Conservation (phyloP, 2,113 vertebrate species). For the Equus przewalskii region DNA sequence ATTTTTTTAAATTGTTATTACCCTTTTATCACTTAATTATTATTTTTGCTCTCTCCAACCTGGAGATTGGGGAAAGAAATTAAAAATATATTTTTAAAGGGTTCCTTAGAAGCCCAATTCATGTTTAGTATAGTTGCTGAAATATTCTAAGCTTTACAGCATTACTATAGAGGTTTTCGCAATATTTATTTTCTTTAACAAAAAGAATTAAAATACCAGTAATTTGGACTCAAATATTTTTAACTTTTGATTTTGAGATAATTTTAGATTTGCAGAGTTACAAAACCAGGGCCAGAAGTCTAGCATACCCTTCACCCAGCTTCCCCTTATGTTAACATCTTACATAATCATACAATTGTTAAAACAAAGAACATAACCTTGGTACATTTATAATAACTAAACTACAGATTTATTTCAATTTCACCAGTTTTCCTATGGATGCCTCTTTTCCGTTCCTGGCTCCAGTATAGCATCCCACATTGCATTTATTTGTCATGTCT, state of each 20-base stretch:
- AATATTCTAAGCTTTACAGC: background rate
- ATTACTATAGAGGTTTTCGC: background rate
- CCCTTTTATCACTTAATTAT: background rate
- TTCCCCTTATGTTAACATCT: background rate
- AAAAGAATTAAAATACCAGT: background rate
- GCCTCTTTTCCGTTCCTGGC: background rate
- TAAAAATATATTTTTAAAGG: background rate
- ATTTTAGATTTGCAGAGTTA: background rate
- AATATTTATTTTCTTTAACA: background rate
- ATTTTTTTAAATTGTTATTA: background rate
- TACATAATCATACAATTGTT: background rate
- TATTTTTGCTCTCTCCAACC: background rate
- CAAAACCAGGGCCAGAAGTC: background rate
- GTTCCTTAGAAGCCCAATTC: background rate
- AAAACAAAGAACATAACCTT: background rate
- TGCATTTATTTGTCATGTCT: background rate
- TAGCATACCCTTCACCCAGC: fast-evolving
- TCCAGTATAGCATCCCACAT: background rate
- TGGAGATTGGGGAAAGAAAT: background rate
- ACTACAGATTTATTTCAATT: background rate
- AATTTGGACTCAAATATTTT: background rate
- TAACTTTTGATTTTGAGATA: background rate
- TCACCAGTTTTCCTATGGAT: background rate
- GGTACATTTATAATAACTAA: background rate
- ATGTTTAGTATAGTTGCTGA: background rate